Evolutionary conservation across 2,888 invertebrate species (phyloP), one percentile per base, ranked within the genome.

Genomic region (Sylvicola fuscatus): DNA sequence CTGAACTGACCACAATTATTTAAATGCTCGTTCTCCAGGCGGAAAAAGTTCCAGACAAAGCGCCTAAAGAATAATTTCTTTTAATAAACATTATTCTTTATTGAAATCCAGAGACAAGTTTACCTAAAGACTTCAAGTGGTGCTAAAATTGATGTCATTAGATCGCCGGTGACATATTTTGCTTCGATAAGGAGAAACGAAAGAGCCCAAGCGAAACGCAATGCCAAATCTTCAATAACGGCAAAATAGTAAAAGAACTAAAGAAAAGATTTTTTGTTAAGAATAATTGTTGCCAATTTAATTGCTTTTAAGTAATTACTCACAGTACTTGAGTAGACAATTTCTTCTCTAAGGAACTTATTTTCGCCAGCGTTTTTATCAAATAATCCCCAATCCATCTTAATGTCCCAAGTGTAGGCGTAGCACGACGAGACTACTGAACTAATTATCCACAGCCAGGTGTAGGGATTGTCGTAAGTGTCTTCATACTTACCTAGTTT

Each of bases 1-100:
- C 98, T 68, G 68, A 98, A 98, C 63, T 86, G 83, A 56, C 98
- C 98, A 62, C 97, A 97, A 63, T 98, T 99, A 64, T 98, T 98
- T 29, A 98, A 64, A 58, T 98, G 98, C 54, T 98, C 98, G 65
- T 98, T 98, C 64, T 98, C 98, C 49, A 98, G 58, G 0, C 98
- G 95, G 66, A 98, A 95, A 62, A 90, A 98, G 62, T 98, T 98
- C 98, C 98, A 98, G 33, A 98, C 75, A 61, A 97, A 98, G 37
- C 97, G 72, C 51, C 86, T 82, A 53, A 11, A 14, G 28, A 21
- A 21, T 21, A 21, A 21, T n/a, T n/a, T n/a, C n/a, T n/a, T n/a
- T n/a, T n/a, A n/a, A n/a, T 14, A 32, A 32, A 14, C 11, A 38
- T 33, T 31, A 32, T 17, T 29, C 13, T 14, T 15, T 7, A 30